phyloP scores from a whole-genome alignment of 2,888 invertebrate genomes.

The Tinea semifulvella region DNA sequence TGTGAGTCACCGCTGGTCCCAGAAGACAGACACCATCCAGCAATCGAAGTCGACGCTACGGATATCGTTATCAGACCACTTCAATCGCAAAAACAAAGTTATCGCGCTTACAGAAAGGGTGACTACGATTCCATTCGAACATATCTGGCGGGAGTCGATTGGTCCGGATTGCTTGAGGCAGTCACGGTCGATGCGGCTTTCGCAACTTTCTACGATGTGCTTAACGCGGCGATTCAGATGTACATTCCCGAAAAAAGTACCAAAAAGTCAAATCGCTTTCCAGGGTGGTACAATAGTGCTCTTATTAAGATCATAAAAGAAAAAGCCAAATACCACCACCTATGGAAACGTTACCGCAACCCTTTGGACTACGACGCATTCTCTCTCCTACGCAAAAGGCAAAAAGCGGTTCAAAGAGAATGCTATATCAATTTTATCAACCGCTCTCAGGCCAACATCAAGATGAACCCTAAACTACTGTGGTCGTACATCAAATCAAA shows the following conservation, averaged over 20 bases:
- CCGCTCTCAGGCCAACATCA: neutral
- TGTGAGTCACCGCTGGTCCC: neutral
- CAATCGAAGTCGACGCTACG: neutral
- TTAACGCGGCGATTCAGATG: no score
- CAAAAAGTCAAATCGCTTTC: neutral
- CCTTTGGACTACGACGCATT: constrained; percentile 1
- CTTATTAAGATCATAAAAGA: neutral
- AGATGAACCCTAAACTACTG: neutral
- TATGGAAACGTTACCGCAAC: neutral
- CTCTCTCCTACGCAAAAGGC: neutral
- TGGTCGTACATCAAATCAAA: neutral
- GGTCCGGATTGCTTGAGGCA: no score
- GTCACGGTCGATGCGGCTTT: no score
- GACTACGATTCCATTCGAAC: neutral
- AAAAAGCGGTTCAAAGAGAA: no score
- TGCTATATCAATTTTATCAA: neutral
- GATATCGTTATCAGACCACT: neutral
- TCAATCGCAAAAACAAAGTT: neutral
- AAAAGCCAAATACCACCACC: no score
- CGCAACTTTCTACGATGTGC: no score
- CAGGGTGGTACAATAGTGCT: constrained; percentile 3
- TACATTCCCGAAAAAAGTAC: no score
- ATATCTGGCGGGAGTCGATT: neutral
- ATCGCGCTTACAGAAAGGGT: no score
- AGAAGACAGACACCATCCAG: neutral